Evolutionary conservation across 2,797 vertebrate genomes (phyloP), one percentile per base, ranked within the genome.

Genomic region (Phaenicophaeus curvirostris): DNA sequence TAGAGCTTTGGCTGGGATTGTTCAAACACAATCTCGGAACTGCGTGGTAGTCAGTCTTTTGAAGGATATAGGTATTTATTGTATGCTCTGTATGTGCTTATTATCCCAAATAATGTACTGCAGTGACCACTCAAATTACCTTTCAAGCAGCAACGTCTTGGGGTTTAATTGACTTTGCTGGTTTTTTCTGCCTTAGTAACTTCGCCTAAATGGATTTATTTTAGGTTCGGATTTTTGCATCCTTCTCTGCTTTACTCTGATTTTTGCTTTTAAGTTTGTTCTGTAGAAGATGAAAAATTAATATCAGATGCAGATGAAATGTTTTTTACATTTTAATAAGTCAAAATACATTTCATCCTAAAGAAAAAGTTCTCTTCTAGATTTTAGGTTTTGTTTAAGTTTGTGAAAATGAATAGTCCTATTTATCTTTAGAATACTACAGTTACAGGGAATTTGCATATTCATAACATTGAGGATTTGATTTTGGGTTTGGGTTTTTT

Each of bases 131-230:
- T 86, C 48, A 57, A 86, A n/a, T 74, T 5, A 5, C 50, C 31
- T 84, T 83, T 81, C 41, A 57, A 12, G 54, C 58, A 68, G 51
- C 62, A 61, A 24, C 2, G 4, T 62, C 20, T 69, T 59, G 11
- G 75, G 51, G n/a, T 80, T 94, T 92, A 85, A 92, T 89, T 85
- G 73, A 44, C 82, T 87, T 81, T n/a, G 39, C 33, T 79, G 53
- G 15, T 76, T 61, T 94, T 91, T 94, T 74, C 74, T 83, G 8
- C 61, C 61, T 89, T 74, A 58, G 33, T 93, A 83, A 68, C 44
- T 89, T 92, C 46, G 15, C 46, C 44, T 83, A 39, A 88, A 76
- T 74, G 71, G 50, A 37, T 53, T 67, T n/a, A 66, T 6, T 90
- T 7, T 63, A 71, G 82, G 33, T 82, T 85, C 44, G 77, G 13